Percentiles rank a stretch among this genome's conserved stretches.
phyloP scores from a whole-genome alignment of 2,797 vertebrate genomes.

The Amblyraja radiata region DNA sequence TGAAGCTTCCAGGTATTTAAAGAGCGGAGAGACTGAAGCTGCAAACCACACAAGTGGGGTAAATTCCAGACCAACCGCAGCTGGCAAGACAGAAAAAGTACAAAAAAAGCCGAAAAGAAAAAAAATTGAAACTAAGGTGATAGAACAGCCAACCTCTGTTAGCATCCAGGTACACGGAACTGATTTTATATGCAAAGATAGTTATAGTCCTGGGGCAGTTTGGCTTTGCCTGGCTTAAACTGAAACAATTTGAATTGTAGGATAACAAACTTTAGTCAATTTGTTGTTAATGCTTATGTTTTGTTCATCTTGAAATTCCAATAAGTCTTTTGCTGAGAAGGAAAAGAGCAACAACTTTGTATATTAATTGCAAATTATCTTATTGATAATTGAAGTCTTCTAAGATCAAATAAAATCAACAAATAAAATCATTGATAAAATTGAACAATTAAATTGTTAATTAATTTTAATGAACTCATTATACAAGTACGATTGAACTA shows the following conservation, averaged over 20 bases:
- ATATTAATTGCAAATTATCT: not conserved
- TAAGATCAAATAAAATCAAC: not conserved
- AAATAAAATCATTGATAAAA: not conserved
- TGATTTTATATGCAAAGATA: conserved; percentile 60
- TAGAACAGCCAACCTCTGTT: conserved; percentile 66
- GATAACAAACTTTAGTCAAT: not conserved
- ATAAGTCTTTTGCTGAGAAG: not conserved
- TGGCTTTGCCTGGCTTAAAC: not conserved
- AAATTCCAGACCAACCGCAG: conserved; percentile 48
- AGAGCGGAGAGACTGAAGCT: conserved; percentile 62
- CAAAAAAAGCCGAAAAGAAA: conserved; percentile 58
- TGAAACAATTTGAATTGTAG: not conserved
- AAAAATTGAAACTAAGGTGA: conserved; percentile 53
- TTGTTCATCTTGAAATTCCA: not conserved
- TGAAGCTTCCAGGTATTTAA: conserved; percentile 66
- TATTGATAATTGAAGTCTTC: not conserved
- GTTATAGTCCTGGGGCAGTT: conserved; percentile 43
- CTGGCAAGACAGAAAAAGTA: conserved; percentile 65
- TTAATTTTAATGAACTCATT: not conserved
- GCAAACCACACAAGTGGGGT: conserved; percentile 48
- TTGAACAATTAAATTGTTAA: not conserved
- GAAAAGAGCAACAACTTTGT: not conserved
- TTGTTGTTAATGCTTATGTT: not conserved
- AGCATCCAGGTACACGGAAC: conserved; percentile 72
- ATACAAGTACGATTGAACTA: not conserved